Evolutionary conservation across 2,113 vertebrate genomes (phyloP).

Genomic region (Shinisaurus crocodilurus): DNA sequence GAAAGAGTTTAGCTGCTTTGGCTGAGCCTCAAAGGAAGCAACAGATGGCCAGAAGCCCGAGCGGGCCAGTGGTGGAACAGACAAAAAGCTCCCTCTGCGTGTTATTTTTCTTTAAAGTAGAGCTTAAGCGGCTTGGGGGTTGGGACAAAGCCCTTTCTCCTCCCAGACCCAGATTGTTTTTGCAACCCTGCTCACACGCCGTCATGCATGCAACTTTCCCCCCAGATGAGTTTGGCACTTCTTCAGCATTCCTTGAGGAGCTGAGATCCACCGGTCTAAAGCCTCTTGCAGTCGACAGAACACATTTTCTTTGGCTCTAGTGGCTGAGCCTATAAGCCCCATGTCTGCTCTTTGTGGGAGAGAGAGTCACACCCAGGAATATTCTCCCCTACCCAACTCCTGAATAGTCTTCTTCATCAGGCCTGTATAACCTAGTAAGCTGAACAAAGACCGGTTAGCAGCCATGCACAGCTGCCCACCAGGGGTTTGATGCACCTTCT

Average conservation of each 20-base stretch:
- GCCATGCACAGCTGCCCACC: not conserved
- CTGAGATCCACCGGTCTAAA: not conserved
- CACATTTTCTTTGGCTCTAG: not conserved
- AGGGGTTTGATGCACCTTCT: not conserved
- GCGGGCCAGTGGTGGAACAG: not conserved
- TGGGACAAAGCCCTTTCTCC: no score
- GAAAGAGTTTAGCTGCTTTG: not conserved
- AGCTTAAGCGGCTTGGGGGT: not conserved
- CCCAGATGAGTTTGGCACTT: not conserved
- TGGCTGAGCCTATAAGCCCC: not conserved
- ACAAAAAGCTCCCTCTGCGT: not conserved
- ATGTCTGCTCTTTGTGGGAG: not conserved
- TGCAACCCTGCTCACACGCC: not conserved
- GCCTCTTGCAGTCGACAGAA: not conserved
- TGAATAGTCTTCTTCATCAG: not conserved
- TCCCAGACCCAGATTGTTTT: no score
- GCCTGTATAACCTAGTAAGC: not conserved
- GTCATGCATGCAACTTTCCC: not conserved
- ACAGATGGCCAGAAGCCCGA: not conserved
- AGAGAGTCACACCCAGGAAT: not conserved
- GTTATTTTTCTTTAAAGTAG: not conserved
- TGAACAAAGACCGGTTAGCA: no score
- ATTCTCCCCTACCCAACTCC: not conserved
- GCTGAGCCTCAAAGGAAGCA: not conserved
- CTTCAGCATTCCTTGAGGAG: not conserved